Base-by-base conservation (phyloP, 2,113 vertebrate species). In the Dipodomys spectabilis region DNA sequence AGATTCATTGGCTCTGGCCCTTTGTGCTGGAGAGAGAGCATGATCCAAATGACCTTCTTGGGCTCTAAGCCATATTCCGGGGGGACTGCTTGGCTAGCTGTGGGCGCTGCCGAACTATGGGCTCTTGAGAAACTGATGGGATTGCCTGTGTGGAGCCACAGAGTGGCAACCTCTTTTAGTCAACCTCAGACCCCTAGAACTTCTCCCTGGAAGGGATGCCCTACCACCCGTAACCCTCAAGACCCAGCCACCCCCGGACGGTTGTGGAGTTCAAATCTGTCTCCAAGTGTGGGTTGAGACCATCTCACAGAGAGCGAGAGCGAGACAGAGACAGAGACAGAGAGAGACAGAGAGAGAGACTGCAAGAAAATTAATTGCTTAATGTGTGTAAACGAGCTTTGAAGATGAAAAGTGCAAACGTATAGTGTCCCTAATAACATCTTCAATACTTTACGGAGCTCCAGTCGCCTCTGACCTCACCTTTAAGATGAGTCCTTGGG, bases 341-440 rank as follows among this genome's bases (percentile, higher is more conserved):
- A 57, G 12, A 57, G 53, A 57, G 53, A 57, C 11, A 57, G 12
- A 57, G 53, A 90, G 87, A 86, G 75, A 95, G 80, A 93, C 85
- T 49, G 86, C 0, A 8, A 82, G 95, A 89, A 97, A 95, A 96
- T 93, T 97, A 97, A 96, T 97, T 96, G 81, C 94, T 94, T 94
- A 93, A 97, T 94, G 39, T 93, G 95, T 90, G 92, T 94, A 89
- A 96, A 96, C 44, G 72, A 96, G 96, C 97, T 97, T 97, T 97
- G 97, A 97, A 97, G 97, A 97, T 97, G 97, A 97, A 97, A 97
- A 96, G 94, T 96, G 96, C 92, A 95, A 95, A 95, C 89, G 0
- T 20, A 69, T 82, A 27, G 75, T 85, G 44, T 92, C 93, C 95
- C 75, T 97, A 97, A 97, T 97, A 97, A 97, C 94, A 96, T 97